phyloP scores from a whole-genome alignment of 2,888 invertebrate genomes.

The Orchesella flavescens region DNA sequence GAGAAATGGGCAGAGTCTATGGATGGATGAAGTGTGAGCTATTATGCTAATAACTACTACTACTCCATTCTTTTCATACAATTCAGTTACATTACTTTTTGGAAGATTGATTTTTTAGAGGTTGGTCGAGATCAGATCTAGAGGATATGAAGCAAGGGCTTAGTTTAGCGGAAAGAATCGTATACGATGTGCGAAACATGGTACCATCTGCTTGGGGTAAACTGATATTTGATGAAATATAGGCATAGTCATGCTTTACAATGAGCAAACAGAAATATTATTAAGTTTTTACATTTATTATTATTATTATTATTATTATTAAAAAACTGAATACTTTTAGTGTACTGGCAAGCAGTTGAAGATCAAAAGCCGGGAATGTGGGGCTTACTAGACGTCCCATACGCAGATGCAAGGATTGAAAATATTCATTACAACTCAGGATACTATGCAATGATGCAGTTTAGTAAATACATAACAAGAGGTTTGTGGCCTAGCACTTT shows the following conservation, averaged over 20 bases:
- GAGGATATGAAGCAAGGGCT: constrained; percentile 69
- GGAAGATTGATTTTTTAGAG: constrained; percentile 54
- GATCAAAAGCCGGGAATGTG: constrained; percentile 65
- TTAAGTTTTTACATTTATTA: neutral
- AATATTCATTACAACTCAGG: constrained; percentile 69
- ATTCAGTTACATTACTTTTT: neutral
- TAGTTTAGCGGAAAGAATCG: constrained; percentile 63
- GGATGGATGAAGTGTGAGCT: constrained; percentile 71
- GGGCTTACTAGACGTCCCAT: constrained; percentile 70
- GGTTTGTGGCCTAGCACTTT: constrained; percentile 47
- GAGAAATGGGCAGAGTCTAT: constrained; percentile 66
- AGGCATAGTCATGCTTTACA: neutral
- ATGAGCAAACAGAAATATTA: neutral
- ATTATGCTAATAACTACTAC: neutral
- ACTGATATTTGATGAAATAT: neutral
- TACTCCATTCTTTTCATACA: neutral
- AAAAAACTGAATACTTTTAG: constrained; percentile 32
- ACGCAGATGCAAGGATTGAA: constrained; percentile 54
- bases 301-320: neutral
- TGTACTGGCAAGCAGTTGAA: constrained; percentile 71
- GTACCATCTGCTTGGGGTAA: constrained; percentile 71
- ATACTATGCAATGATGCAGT: constrained; percentile 68
- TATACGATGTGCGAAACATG: constrained; percentile 69
- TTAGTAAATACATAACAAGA: constrained; percentile 70
- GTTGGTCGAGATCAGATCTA: constrained; percentile 63